Conservation (phyloP, 2,113 vertebrate genomes). For the Myotis lucifugus region DNA sequence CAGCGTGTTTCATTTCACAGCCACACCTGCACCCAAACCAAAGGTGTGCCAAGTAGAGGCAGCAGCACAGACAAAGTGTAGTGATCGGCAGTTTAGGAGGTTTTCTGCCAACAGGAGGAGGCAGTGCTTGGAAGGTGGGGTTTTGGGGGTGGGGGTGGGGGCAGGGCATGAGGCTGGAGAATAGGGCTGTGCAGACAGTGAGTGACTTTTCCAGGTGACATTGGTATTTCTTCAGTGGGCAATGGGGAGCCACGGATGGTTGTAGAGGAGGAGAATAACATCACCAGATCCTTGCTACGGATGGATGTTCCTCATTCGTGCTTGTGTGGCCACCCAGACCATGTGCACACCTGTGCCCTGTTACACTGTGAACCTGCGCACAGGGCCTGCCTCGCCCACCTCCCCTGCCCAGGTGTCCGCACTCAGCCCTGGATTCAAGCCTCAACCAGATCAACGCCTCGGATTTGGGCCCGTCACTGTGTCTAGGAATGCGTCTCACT, state of each 20-base stretch:
- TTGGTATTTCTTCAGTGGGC: neutral
- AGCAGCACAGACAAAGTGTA: neutral
- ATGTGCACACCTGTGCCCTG: neutral
- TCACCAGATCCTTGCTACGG: neutral
- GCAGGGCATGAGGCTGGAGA: neutral
- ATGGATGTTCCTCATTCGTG: fast-evolving
- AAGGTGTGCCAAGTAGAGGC: neutral
- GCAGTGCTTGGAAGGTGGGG: fast-evolving
- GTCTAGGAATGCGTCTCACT: neutral
- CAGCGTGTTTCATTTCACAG: fast-evolving
- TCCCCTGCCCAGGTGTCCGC: neutral
- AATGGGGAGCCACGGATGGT: neutral
- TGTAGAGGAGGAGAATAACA: neutral
- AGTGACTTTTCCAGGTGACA: neutral
- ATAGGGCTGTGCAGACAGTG: fast-evolving
- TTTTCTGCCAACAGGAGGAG: neutral
- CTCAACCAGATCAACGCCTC: neutral
- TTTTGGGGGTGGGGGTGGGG: fast-evolving
- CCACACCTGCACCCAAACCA: neutral
- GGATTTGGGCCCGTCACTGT: neutral
- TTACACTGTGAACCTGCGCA: fast-evolving
- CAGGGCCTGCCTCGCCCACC: fast-evolving
- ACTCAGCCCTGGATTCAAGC: neutral
- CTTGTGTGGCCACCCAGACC: neutral
- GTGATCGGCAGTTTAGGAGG: neutral